phyloP scores from a whole-genome alignment of 1,140 invertebrate genomes.

The Drosophila arizonae region DNA sequence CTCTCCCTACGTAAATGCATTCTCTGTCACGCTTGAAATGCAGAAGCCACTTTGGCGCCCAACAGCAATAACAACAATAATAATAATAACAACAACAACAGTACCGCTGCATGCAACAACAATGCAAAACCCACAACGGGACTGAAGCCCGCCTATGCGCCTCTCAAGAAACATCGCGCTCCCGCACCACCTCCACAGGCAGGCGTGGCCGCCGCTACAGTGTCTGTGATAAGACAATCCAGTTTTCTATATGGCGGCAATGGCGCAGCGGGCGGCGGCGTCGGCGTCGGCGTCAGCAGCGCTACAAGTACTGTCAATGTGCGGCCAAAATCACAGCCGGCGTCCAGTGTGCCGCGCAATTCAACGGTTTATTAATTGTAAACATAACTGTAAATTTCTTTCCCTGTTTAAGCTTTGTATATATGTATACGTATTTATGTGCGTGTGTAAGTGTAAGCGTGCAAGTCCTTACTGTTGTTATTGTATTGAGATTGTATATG shows the following conservation, averaged over 20 bases:
- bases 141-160: conserved; percentile 68
- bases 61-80: conserved; percentile 48
- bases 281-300: conserved; percentile 12
- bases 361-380: conserved; percentile 61
- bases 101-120: conserved; percentile 49
- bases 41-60: conserved; percentile 38
- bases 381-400: conserved; percentile 21
- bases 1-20: conserved; percentile 17
- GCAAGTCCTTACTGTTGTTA: conserved; percentile 9
- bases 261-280: conserved; percentile 25
- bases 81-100: conserved; percentile 60
- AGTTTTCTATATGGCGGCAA: conserved; percentile 76
- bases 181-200: conserved; percentile 76
- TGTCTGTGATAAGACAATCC: conserved; percentile 78
- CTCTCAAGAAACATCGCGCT: conserved; percentile 74
- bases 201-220: conserved; percentile 75
- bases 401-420: conserved; percentile 48
- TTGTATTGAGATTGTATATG: background rate
- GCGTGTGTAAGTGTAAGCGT: conserved; percentile 14
- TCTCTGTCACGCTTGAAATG: conserved; percentile 21
- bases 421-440: conserved; percentile 36
- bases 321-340: conserved; percentile 59
- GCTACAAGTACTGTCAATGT: conserved; percentile 21
- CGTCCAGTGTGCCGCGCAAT: conserved; percentile 53
- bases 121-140: conserved; percentile 42